Evolutionary conservation across 2,888 invertebrate species (phyloP).

Genomic region (Meteorus cinctellus): DNA sequence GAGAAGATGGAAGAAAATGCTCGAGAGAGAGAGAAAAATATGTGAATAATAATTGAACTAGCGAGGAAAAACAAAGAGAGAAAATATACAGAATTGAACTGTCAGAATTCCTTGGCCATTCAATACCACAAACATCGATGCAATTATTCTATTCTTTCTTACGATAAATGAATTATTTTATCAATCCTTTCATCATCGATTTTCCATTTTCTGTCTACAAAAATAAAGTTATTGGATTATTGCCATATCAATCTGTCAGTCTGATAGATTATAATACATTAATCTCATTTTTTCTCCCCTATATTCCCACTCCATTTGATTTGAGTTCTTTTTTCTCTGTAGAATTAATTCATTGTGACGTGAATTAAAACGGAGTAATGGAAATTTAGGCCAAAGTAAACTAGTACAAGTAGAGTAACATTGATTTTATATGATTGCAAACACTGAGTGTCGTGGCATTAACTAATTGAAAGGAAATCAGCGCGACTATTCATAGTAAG

Average conservation of each 20-base stretch:
- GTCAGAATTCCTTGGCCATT: too few relatives aligned
- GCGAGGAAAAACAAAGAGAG: not conserved
- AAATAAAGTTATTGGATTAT: not conserved
- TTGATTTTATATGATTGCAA: slow-evolving; percentile 46
- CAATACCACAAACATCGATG: too few relatives aligned
- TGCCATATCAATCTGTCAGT: slow-evolving; percentile 1
- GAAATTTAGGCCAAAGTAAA: slow-evolving; percentile 46
- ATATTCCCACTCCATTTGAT: not conserved
- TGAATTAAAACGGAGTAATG: slow-evolving; percentile 20
- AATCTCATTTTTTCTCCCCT: not conserved
- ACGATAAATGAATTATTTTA: too few relatives aligned
- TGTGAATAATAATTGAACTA: not conserved
- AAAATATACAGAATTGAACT: not conserved
- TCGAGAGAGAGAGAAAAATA: not conserved
- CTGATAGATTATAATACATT: not conserved
- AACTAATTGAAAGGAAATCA: slow-evolving; percentile 60
- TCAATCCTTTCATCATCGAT: too few relatives aligned
- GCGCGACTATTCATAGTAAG: slow-evolving; percentile 64
- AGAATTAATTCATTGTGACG: not conserved
- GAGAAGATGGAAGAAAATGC: not conserved
- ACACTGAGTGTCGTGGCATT: slow-evolving; percentile 50
- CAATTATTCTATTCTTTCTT: too few relatives aligned
- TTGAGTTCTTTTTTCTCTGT: not conserved
- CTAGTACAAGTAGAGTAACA: slow-evolving; percentile 44
- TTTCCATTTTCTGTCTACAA: not conserved